These are phyloP conservation scores for Haliclona indistincta DNA, from an alignment of 37 sponge, comb jelly and placozoan genomes.

Conservation along the genomic window DNA sequence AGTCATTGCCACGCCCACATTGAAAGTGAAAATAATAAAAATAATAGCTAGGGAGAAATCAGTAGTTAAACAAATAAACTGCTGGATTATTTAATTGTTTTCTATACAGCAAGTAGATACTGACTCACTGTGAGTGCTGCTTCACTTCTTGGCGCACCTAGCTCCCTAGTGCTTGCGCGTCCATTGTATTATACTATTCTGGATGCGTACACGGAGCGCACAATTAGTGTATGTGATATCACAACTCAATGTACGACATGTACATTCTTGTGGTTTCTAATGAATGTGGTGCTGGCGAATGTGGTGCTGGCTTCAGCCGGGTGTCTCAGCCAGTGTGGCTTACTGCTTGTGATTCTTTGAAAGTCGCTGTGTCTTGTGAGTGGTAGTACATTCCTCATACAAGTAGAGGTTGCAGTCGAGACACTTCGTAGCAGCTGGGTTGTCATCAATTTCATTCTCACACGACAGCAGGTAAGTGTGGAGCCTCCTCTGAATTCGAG, in stretches of 20 bases:
- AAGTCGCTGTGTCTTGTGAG: not conserved
- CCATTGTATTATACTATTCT: too few relatives aligned
- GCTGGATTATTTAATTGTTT: too few relatives aligned
- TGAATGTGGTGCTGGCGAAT: slow-evolving; percentile 2
- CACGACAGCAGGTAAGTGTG: not conserved
- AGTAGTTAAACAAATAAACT: too few relatives aligned
- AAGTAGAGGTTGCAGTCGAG: not conserved
- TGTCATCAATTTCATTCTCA: slow-evolving; percentile 17
- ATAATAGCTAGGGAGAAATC: too few relatives aligned
- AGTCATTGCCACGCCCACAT: too few relatives aligned
- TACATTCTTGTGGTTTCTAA: slow-evolving; percentile 2
- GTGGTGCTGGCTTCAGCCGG: not conserved
- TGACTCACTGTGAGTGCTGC: too few relatives aligned
- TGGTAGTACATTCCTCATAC: not conserved
- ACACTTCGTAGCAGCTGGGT: not conserved
- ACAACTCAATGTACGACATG: slow-evolving; percentile 12
- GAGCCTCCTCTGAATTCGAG: not conserved
- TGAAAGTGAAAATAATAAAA: too few relatives aligned
- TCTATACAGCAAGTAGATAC: too few relatives aligned
- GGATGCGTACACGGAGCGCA: too few relatives aligned
- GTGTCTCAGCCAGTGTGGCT: not conserved
- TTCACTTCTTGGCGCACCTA: too few relatives aligned
- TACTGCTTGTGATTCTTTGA: not conserved
- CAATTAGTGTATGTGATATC: too few relatives aligned
- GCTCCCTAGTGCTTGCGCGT: too few relatives aligned